Conservation (phyloP, 2,113 vertebrate genomes). For the Pterocles burchelli region DNA sequence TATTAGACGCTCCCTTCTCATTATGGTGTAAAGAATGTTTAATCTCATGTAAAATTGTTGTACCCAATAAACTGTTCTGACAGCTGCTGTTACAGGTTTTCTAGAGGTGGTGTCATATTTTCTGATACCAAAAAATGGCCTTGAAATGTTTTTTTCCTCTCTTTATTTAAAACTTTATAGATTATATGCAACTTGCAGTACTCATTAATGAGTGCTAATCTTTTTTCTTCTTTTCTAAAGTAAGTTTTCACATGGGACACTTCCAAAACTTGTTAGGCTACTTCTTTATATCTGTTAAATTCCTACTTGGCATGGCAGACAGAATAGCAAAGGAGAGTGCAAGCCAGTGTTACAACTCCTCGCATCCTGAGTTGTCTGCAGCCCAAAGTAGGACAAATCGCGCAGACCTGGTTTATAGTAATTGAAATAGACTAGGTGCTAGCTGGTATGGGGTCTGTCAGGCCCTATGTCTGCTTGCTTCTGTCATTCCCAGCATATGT, state of each 20-base stretch:
- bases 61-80: not conserved
- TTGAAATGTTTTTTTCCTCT: not conserved
- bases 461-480: not conserved
- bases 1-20: not conserved
- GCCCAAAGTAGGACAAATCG: not conserved
- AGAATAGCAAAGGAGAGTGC: not conserved
- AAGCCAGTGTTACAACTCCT: not conserved
- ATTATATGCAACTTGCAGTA: not conserved
- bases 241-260: not conserved
- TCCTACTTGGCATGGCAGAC: not conserved
- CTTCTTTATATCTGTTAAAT: not conserved
- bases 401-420: not conserved
- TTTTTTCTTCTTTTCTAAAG: not conserved
- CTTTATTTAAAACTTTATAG: not conserved
- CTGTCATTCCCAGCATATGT: not conserved
- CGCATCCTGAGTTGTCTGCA: not conserved
- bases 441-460: not conserved
- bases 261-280: not conserved
- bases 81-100: not conserved
- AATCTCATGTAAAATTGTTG: not conserved
- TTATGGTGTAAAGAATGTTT: not conserved
- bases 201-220: not conserved
- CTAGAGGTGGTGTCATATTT: not conserved
- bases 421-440: not conserved
- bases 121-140: not conserved